Evolutionary conservation across 2,797 vertebrate species (phyloP).

Genomic region (Melanotaenia nigrans): DNA sequence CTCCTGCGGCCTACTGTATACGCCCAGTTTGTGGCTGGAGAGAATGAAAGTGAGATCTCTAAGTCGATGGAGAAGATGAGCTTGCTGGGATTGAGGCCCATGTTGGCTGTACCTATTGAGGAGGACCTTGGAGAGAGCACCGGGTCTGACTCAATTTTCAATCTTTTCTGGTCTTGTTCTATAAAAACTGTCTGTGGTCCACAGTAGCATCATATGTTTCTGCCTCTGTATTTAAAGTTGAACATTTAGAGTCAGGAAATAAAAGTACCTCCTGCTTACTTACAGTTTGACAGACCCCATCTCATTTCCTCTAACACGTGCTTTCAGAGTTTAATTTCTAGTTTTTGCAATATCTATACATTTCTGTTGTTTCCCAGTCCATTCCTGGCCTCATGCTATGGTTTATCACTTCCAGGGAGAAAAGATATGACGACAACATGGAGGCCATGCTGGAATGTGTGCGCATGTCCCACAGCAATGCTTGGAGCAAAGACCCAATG

Average conservation of each 20-base stretch:
- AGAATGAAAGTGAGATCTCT: slow-evolving; percentile 83
- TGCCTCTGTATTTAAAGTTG: neutral
- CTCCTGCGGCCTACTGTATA: slow-evolving; percentile 86
- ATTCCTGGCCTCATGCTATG: neutral
- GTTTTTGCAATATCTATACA: neutral
- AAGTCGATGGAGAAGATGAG: slow-evolving; percentile 84
- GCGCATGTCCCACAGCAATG: slow-evolving; percentile 82
- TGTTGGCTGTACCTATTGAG: slow-evolving; percentile 90
- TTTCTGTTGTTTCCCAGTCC: slow-evolving; percentile 2
- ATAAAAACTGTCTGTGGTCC: neutral
- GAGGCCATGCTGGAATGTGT: slow-evolving; percentile 87
- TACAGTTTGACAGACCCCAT: neutral
- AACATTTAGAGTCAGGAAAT: neutral
- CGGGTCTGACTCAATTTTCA: slow-evolving; percentile 54
- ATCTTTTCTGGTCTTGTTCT: neutral
- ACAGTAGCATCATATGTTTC: neutral
- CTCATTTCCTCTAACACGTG: too few species aligned
- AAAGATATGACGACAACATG: slow-evolving; percentile 87
- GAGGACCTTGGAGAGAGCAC: slow-evolving; percentile 86
- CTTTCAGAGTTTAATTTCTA: neutral
- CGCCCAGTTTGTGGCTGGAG: slow-evolving; percentile 92
- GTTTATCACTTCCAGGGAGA: slow-evolving; percentile 77
- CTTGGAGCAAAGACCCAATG: slow-evolving; percentile 82
- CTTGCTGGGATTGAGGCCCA: slow-evolving; percentile 83
- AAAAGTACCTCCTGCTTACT: too few species aligned